phyloP scores from a whole-genome alignment of 64 coral and sea anemone genomes.

The Montipora cactus region DNA sequence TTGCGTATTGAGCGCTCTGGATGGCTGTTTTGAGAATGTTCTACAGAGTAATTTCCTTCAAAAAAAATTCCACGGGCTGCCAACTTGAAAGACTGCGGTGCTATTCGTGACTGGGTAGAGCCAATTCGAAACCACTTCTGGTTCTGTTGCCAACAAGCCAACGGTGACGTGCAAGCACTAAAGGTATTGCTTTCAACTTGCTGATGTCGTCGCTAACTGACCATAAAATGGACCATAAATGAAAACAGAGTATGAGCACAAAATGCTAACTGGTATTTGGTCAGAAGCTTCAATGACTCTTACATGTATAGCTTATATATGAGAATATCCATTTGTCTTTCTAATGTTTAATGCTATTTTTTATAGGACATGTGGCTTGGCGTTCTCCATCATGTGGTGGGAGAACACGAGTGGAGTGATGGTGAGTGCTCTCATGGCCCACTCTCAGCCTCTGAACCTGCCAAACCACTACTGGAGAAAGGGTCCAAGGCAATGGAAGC shows the following conservation, averaged over 20 bases:
- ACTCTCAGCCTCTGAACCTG: not conserved
- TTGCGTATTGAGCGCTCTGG: too few relatives aligned
- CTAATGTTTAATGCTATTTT: not conserved
- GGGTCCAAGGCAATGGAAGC: constrained; percentile 8
- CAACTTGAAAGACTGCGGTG: not conserved
- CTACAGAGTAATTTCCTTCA: not conserved
- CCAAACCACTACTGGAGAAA: not conserved
- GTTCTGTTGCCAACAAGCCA: not conserved
- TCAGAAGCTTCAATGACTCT: not conserved
- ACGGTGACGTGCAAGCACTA: not conserved
- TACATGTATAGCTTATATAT: not conserved
- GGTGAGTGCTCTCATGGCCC: constrained; percentile 26
- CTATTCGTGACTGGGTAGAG: not conserved
- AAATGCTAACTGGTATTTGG: not conserved
- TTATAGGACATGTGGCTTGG: constrained; percentile 12
- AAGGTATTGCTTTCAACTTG: not conserved
- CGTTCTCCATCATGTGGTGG: constrained; percentile 6
- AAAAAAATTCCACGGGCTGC: not conserved
- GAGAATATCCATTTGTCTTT: not conserved
- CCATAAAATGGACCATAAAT: not conserved
- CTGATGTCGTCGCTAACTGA: not conserved
- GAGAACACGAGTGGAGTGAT: constrained; percentile 34
- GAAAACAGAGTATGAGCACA: not conserved
- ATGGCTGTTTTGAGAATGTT: not conserved
- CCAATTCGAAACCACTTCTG: not conserved